A percentile compares a stretch with the other conserved stretches of the same genome.
phyloP scores from a whole-genome alignment of 2,797 vertebrate species.

The Melanotaenia boesemani region DNA sequence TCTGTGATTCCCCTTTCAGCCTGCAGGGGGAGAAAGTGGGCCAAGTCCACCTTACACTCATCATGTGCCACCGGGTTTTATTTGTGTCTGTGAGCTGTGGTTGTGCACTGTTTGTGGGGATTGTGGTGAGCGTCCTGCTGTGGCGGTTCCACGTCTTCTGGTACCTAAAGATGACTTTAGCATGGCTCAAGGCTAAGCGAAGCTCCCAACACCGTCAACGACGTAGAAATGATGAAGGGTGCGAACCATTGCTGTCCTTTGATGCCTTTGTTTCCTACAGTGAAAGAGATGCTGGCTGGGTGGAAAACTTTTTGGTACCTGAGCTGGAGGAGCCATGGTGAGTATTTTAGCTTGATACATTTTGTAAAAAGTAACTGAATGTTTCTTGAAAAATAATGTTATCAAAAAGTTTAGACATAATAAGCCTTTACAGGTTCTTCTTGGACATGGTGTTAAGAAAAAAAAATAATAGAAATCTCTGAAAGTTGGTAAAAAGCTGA shows the following conservation, averaged over 20 bases:
- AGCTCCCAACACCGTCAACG: slow-evolving; percentile 14
- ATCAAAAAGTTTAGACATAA: too few relatives aligned
- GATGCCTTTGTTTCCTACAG: slow-evolving; percentile 82
- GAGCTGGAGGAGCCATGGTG: slow-evolving; percentile 67
- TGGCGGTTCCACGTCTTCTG: slow-evolving; percentile 63
- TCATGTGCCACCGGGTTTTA: slow-evolving; percentile 45
- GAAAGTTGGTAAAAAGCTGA: too few relatives aligned
- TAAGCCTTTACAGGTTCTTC: too few relatives aligned
- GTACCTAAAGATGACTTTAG: slow-evolving; percentile 71
- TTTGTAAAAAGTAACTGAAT: too few relatives aligned
- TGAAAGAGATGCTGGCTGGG: slow-evolving; percentile 87
- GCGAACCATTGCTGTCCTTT: slow-evolving; percentile 39
- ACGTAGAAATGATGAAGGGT: rapidly evolving
- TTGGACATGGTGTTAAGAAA: too few relatives aligned
- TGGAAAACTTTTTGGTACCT: slow-evolving; percentile 86
- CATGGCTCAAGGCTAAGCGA: slow-evolving; percentile 68
- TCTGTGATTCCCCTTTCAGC: slow-evolving; percentile 64
- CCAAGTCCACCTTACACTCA: slow-evolving; percentile 55
- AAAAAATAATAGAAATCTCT: too few relatives aligned
- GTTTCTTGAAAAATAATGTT: too few relatives aligned
- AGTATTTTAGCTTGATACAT: not conserved
- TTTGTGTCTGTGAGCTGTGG: slow-evolving; percentile 58
- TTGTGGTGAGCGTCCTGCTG: slow-evolving; percentile 26
- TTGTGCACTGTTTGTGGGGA: not conserved
- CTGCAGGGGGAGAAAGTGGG: slow-evolving; percentile 46